These are phyloP conservation scores for Oithona nana DNA, from an alignment of 2,888 invertebrate genomes.

Conservation along the genomic window DNA sequence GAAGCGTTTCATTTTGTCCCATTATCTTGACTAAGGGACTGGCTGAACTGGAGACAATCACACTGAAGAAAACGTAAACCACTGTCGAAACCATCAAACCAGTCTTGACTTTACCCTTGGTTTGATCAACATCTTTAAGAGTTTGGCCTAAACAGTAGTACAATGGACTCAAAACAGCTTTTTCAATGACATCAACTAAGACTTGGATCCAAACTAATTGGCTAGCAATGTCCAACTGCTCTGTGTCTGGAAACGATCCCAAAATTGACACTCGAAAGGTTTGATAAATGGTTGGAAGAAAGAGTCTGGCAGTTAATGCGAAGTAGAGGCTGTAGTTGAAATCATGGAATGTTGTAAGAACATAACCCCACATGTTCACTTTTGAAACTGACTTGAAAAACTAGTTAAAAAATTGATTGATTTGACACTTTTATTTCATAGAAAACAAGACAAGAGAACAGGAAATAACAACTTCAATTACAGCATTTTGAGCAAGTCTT, in stretches of 20 bases:
- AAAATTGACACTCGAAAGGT: neutral
- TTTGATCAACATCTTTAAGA: neutral
- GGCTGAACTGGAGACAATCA: neutral
- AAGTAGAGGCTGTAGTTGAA: neutral
- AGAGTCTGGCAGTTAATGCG: neutral
- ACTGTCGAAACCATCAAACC: neutral
- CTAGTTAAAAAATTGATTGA: too few species aligned
- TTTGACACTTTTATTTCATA: too few species aligned
- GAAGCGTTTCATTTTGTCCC: neutral
- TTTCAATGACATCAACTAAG: neutral
- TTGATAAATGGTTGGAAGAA: neutral
- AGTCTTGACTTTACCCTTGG: neutral
- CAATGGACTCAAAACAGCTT: neutral
- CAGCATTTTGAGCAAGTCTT: too few species aligned
- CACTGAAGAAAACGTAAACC: too few species aligned
- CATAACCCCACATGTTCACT: too few species aligned
- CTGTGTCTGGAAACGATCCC: neutral
- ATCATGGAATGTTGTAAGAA: too few species aligned
- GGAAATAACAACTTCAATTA: too few species aligned
- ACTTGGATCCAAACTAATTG: neutral
- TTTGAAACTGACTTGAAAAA: too few species aligned
- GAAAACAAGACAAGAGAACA: too few species aligned
- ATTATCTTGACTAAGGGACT: neutral
- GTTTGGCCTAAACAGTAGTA: neutral
- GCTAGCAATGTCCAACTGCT: neutral